A percentile compares a stretch with the other conserved stretches of the same genome.
These are phyloP conservation scores for Drosophila leonis DNA, from an alignment of 2,888 invertebrate species.

Conservation along the genomic window DNA sequence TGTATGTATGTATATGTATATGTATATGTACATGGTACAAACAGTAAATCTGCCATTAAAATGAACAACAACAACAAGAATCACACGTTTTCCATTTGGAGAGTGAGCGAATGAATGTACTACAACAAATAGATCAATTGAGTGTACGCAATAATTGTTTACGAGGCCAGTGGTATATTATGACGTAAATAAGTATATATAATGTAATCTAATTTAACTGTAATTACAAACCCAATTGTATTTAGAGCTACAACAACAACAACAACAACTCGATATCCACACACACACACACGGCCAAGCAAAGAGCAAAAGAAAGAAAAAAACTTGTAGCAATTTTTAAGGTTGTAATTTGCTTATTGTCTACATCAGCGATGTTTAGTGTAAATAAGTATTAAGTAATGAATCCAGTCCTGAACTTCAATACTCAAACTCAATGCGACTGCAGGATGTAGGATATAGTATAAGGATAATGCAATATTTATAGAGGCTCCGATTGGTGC, in stretches of 20 bases:
- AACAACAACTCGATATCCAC: constrained; percentile 21
- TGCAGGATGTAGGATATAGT: constrained; percentile 19
- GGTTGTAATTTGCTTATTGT: constrained; percentile 79
- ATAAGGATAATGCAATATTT: constrained; percentile 11
- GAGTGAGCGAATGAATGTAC: constrained; percentile 79
- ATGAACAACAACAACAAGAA: constrained; percentile 68
- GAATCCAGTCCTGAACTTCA: constrained; percentile 41
- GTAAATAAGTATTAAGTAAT: constrained; percentile 31
- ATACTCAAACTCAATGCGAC: constrained; percentile 29
- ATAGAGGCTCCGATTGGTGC: constrained; percentile 10
- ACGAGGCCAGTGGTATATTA: constrained; percentile 59
- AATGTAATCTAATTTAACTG: constrained; percentile 43
- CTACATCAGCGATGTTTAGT: constrained; percentile 28
- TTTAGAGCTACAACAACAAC: constrained; percentile 35
- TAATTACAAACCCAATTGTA: constrained; percentile 45
- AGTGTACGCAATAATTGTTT: constrained; percentile 57
- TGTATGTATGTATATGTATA: constrained; percentile 33
- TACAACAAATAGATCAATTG: constrained; percentile 75
- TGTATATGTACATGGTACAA: constrained; percentile 54
- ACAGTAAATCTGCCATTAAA: constrained; percentile 72
- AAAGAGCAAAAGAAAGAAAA: constrained; percentile 27
- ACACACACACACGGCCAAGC: constrained; percentile 11
- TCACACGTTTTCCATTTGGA: constrained; percentile 79
- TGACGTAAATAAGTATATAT: constrained; percentile 49
- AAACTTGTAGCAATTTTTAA: constrained; percentile 81